Evolutionary conservation across 1,140 invertebrate species (phyloP).

Genomic region (Euborellia annulipes): DNA sequence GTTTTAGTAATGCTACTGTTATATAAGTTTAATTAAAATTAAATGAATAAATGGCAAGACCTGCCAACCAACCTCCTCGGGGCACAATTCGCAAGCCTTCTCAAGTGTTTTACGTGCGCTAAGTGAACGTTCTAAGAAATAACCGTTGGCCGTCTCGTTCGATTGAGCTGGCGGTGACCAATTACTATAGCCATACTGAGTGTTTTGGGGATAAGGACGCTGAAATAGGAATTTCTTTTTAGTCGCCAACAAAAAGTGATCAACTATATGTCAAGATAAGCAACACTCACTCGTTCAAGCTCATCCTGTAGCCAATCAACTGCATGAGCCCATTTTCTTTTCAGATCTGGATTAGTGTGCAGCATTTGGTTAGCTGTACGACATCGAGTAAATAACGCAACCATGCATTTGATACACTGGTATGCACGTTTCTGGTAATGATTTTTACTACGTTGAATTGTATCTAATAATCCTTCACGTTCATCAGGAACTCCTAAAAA

Average conservation of each 20-base stretch:
- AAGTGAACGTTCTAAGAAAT: slow-evolving; percentile 84
- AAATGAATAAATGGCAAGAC: no score
- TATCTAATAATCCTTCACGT: slow-evolving; percentile 83
- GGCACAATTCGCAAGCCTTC: slow-evolving; percentile 64
- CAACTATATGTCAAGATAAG: no score
- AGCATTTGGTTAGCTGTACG: slow-evolving; percentile 56
- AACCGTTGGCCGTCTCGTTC: slow-evolving; percentile 89
- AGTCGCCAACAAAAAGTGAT: no score
- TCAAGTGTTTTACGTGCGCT: slow-evolving; percentile 82
- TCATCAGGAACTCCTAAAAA: slow-evolving; percentile 67
- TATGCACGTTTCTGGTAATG: slow-evolving; percentile 94
- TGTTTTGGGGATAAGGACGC: slow-evolving; percentile 45
- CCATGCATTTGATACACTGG: slow-evolving; percentile 92
- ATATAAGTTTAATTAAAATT: no score
- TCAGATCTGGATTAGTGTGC: slow-evolving; percentile 55
- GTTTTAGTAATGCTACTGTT: no score
- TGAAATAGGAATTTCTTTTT: slow-evolving; percentile 20
- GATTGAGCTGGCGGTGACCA: slow-evolving; percentile 89
- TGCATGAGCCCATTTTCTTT: slow-evolving; percentile 71
- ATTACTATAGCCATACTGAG: slow-evolving; percentile 69
- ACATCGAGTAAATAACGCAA: slow-evolving; percentile 75
- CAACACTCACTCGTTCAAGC: slow-evolving; percentile 49
- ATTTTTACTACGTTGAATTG: slow-evolving; percentile 76
- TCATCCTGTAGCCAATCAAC: slow-evolving; percentile 93
- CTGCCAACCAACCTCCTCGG: slow-evolving; percentile 54